Base-by-base conservation (phyloP, 92 coral and sea anemone genomes). In the Actinostola sp. region DNA sequence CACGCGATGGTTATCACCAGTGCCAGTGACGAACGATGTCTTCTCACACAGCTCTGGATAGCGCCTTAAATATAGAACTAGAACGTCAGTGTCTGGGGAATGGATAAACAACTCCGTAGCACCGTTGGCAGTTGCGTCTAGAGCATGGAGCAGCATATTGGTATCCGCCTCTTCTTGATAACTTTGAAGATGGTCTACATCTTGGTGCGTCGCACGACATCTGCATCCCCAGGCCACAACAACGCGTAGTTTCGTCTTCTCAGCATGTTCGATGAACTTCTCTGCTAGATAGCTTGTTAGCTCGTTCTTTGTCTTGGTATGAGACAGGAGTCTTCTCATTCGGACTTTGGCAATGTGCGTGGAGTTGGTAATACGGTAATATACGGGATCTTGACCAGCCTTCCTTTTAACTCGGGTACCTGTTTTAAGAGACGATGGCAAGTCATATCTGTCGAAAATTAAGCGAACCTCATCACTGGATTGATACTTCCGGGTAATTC, bases 131-230 rank as follows among this genome's bases (percentile, higher is more conserved):
- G n/a, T n/a, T n/a, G n/a, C n/a, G n/a, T n/a, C n/a, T n/a, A n/a
- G 42, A 0, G 92, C 92, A 66, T 87, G 88, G 12, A 87, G 39
- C 31, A 82, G 31, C 30, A 87, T 50, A 61, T 82, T 76, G 25
- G 86, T 86, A 65, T 86, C 78, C 10, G 87, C 85, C 43, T 77
- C 89, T 49, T 88, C 86, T 23, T 88, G 93, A 59, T 75, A 49
- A 55, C 86, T 84, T 42, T 57, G 72, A 2, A 88, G 86, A 49
- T 83, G 52, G 12, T 75, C 48, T 51, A 30, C 52, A 56, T 88
- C 67, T 61, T 42, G 70, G 13, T 64, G 71, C 0, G 71, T 75
- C 19, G 82, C 91, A 69, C 54, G 11, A 34, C 91, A 76, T 19
- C 48, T n/a, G 45, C 67, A 30, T 5, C 67, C 83, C 75, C 77